Evolutionary conservation across 2,797 vertebrate species (phyloP).

Genomic region (Phataginus tricuspis): DNA sequence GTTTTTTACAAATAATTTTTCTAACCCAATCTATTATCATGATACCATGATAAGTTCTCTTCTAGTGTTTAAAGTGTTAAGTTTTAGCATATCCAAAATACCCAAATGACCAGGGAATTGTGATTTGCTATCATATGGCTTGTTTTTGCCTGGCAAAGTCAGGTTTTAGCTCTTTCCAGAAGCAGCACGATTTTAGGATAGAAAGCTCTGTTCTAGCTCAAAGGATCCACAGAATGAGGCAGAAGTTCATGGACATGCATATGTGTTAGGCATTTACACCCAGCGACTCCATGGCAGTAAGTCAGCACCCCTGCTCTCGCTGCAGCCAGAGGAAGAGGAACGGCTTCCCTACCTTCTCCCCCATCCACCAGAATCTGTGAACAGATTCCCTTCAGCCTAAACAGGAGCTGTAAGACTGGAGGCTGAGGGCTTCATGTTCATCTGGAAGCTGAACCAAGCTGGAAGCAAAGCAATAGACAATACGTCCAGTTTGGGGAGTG

Average conservation of each 20-base stretch:
- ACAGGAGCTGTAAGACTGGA: not conserved
- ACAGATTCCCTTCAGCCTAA: not conserved
- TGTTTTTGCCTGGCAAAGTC: not conserved
- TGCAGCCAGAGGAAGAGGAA: not conserved
- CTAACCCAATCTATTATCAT: not conserved
- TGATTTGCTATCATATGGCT: not conserved
- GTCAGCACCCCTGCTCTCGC: not conserved
- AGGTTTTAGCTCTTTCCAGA: not conserved
- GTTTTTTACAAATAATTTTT: slow-evolving; percentile 5
- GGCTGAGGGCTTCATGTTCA: not conserved
- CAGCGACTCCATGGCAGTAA: not conserved
- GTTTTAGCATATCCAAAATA: not conserved
- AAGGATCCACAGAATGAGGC: not conserved
- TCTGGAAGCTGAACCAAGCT: not conserved
- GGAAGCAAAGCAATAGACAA: not conserved
- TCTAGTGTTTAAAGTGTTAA: not conserved
- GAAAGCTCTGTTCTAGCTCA: not conserved
- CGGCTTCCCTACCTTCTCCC: not conserved
- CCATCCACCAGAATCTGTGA: not conserved
- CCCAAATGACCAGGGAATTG: not conserved
- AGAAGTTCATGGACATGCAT: not conserved
- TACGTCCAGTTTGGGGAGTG: not conserved
- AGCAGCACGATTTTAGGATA: not conserved
- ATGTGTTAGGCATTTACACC: rapidly evolving
- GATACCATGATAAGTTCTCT: not conserved